Percentiles rank a stretch among this genome's conserved stretches.
phyloP scores from a whole-genome alignment of 2,797 vertebrate genomes.

The Xenentodon cancila region DNA sequence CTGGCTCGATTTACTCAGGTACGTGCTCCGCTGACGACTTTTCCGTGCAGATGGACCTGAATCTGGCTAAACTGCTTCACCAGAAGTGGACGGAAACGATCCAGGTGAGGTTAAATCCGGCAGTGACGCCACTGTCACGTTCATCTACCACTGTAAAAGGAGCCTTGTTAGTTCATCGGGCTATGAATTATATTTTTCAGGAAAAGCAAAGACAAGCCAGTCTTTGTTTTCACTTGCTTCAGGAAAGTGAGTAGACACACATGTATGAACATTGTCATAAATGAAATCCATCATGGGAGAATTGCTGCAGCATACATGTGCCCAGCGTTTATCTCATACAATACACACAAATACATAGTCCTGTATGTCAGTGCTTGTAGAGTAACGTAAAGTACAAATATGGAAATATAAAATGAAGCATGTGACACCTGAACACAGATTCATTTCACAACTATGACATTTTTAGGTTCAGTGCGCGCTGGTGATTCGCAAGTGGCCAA shows the following conservation, averaged over 20 bases:
- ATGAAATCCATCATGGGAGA: background rate
- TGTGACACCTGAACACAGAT: background rate
- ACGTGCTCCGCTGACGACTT: constrained; percentile 89
- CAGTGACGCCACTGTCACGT: background rate
- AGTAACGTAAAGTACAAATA: background rate
- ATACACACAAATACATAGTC: too few species aligned
- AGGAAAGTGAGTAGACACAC: constrained; percentile 80
- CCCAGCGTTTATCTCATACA: too few species aligned
- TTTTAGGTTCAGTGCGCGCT: constrained; percentile 64
- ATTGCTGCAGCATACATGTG: too few species aligned
- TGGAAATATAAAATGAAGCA: background rate
- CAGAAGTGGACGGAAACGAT: constrained; percentile 97
- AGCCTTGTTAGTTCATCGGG: background rate
- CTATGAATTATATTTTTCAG: constrained; percentile 73
- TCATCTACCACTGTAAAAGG: background rate
- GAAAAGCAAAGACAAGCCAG: constrained; percentile 88
- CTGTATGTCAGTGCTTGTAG: too few species aligned
- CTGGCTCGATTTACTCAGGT: constrained; percentile 64
- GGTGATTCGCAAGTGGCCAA: constrained; percentile 47
- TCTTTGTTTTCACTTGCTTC: constrained; percentile 82
- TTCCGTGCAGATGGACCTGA: constrained; percentile 93
- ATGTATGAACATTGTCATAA: background rate
- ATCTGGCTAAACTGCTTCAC: constrained; percentile 92
- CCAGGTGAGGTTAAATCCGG: constrained; percentile 82
- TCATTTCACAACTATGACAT: background rate